These are phyloP conservation scores for Yoshiicerus persimilis DNA, from an alignment of 1,140 invertebrate genomes.

Conservation along the genomic window DNA sequence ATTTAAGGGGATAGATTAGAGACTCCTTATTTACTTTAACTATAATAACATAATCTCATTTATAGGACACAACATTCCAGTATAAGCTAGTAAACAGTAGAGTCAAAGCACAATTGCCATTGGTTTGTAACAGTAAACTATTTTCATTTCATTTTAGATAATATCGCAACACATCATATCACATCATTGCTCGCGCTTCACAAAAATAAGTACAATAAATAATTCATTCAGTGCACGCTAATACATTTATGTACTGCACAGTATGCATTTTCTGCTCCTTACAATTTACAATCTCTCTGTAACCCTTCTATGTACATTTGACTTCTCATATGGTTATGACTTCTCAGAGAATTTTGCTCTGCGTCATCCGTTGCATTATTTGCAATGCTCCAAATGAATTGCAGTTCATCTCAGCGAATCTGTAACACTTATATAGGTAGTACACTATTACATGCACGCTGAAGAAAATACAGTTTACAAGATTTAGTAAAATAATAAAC, in stretches of 20 bases:
- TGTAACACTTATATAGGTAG: background rate
- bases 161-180: background rate
- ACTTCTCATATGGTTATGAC: background rate
- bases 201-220: background rate
- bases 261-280: background rate
- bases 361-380: background rate
- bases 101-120: background rate
- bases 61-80: background rate
- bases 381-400: background rate
- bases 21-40: background rate
- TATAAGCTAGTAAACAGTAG: background rate
- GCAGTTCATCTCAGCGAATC: background rate
- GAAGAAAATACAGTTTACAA: background rate
- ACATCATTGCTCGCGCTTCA: background rate
- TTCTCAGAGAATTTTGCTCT: background rate
- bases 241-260: background rate
- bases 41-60: background rate
- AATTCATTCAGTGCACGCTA: background rate
- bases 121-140: background rate
- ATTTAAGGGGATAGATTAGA: too few relatives aligned
- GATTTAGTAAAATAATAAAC: background rate
- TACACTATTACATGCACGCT: background rate
- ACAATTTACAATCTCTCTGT: background rate
- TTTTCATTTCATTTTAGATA: background rate
- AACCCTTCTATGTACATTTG: background rate